Base-by-base conservation (phyloP, 2,888 invertebrate species). In the Hemistola chrysoprasaria region DNA sequence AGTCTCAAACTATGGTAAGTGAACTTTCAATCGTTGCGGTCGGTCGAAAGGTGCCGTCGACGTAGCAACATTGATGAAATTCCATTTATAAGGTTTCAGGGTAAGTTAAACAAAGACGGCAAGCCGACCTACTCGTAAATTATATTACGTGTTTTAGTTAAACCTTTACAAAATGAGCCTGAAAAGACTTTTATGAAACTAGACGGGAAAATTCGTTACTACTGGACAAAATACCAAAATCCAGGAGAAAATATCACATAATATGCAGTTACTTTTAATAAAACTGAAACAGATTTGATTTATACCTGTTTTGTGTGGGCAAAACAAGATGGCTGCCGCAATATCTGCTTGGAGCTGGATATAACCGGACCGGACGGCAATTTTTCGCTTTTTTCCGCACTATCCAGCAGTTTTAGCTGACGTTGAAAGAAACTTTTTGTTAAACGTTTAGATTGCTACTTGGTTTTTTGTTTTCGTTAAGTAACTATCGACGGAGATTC, bases 251-350 rank as follows among this genome's bases (percentile, higher is more conserved):
- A 46, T 50, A 53, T 59, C 57, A 59, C 50, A 47, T 53, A 25
- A 50, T 50, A 50, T 60, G 61, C 60, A 65, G 61, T 65, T 60
- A 53, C 55, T 57, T 71, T 78, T 75, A 79, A 72, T 78, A 78
- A 74, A 78, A 78, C 68, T 61, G 69, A 65, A 67, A 65, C 58
- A 50, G 61, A 59, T 57, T 71, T 77, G 80, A 79, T 77, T 78
- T 78, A 79, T 78, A 67, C 68, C 65, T 76, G 65, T 78, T 78
- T 74, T 72, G 74, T 78, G 72, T 71, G 68, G 69, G 62, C 56
- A 62, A 65, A 69, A 73, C 78, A 77, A 75, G 77, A 77, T 76
- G 76, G 76, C 71, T 65, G 47, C 59, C 56, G 71, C 73, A 77
- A 79, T 81, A 78, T 79, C 74, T 75, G 75, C 71, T 71, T 71